phyloP scores from a whole-genome alignment of 2,797 vertebrate genomes.

The Argya squamiceps region DNA sequence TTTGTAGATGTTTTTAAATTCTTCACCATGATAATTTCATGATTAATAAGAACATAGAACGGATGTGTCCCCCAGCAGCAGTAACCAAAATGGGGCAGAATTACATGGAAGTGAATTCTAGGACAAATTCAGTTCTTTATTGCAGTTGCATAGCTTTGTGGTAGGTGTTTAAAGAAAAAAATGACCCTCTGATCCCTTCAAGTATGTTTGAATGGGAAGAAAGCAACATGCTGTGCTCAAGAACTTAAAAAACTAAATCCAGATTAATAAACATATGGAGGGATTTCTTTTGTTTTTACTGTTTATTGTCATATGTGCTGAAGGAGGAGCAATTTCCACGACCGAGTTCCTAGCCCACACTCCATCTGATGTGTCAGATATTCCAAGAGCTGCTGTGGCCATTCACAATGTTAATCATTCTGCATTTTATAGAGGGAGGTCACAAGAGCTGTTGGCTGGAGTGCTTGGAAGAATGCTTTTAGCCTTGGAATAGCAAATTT shows the following conservation, averaged over 20 bases:
- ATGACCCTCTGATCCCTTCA: neutral
- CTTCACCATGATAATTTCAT: neutral
- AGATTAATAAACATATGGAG: neutral
- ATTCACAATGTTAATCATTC: slow-evolving; percentile 27
- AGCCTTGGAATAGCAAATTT: slow-evolving; percentile 52
- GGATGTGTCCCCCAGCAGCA: neutral
- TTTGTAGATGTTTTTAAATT: neutral
- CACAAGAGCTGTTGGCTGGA: slow-evolving; percentile 45
- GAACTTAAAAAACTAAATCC: neutral
- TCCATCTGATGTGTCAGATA: neutral
- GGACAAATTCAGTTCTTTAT: neutral
- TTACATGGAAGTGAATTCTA: neutral
- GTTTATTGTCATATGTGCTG: neutral
- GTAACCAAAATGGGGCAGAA: neutral
- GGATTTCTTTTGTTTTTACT: neutral
- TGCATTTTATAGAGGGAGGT: slow-evolving; percentile 40
- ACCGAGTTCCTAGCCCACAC: neutral
- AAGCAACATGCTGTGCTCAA: neutral
- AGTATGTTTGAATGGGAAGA: neutral
- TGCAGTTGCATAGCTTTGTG: neutral
- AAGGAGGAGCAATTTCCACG: neutral
- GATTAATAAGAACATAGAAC: neutral
- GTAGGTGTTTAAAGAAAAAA: neutral
- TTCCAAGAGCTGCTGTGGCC: slow-evolving; percentile 2
- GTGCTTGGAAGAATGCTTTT: slow-evolving; percentile 29